These are phyloP conservation scores for Myzus persicae DNA, from an alignment of 1,140 invertebrate genomes.

Conservation along the genomic window DNA sequence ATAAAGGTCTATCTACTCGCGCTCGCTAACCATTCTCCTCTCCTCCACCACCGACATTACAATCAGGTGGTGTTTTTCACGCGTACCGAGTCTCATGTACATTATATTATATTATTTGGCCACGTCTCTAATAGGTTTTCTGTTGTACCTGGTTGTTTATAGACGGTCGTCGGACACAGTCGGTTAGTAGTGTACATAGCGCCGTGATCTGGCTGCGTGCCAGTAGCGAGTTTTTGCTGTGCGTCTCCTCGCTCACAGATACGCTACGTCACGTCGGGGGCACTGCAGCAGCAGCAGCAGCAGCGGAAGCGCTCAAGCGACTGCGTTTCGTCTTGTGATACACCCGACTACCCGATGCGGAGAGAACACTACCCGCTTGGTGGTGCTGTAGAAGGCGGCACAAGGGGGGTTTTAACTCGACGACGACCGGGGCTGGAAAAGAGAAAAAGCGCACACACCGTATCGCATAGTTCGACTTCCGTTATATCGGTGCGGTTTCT, in stretches of 20 bases:
- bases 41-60: no score
- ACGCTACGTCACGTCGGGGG: background rate
- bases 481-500: conserved; percentile 48
- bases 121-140: background rate
- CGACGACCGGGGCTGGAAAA: background rate
- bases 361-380: background rate
- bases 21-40: background rate
- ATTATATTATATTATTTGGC: no score
- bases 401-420: no score
- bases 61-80: background rate
- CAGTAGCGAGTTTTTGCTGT: background rate
- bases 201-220: background rate
- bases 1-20: background rate
- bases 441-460: background rate
- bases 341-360: no score
- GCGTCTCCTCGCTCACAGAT: background rate
- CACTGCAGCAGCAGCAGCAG: background rate
- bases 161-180: background rate
- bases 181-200: background rate
- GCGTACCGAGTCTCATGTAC: background rate
- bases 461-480: conserved; percentile 38
- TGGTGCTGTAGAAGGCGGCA: background rate
- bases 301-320: background rate
- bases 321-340: background rate
- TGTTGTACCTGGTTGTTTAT: background rate